Percentiles rank a stretch among this genome's conserved stretches.
Conservation (phyloP, 2,888 invertebrate species). For the Tanytarsus gracilentus region DNA sequence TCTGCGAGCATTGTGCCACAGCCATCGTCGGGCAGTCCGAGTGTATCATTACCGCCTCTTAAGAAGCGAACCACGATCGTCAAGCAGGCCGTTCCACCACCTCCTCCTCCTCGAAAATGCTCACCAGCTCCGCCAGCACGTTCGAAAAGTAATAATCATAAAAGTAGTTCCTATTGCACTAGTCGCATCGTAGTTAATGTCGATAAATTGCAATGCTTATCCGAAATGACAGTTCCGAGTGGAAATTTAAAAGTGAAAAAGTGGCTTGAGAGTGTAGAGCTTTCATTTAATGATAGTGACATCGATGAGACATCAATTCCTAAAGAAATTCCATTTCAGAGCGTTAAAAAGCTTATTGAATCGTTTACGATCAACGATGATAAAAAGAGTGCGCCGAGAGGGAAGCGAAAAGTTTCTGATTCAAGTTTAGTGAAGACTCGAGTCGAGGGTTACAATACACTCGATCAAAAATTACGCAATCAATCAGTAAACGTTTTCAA, state of each 20-base stretch:
- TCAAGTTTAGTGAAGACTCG: not conserved
- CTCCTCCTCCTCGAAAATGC: conserved; percentile 79
- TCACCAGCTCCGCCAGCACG: conserved; percentile 73
- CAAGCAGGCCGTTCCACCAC: conserved; percentile 74
- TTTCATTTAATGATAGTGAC: not conserved
- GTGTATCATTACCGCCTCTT: conserved; percentile 62
- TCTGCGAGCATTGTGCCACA: conserved; percentile 34
- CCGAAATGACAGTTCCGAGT: not conserved
- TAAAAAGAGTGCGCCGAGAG: not conserved
- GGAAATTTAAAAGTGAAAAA: conserved; percentile 15
- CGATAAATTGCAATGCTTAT: not conserved
- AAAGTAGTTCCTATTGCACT: not conserved
- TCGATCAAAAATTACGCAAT: not conserved
- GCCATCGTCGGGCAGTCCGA: conserved; percentile 45
- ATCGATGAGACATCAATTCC: not conserved
- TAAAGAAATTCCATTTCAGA: conserved; percentile 12
- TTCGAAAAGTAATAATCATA: conserved; percentile 34
- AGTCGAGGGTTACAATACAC: conserved; percentile 1
- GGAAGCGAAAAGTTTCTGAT: conserved; percentile 4
- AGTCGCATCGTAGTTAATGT: not conserved
- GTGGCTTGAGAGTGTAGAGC: conserved; percentile 15
- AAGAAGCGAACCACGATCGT: conserved; percentile 56
- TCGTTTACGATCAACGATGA: not conserved
- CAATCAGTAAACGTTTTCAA: not conserved
- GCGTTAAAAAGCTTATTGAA: conserved; percentile 5